Conservation (phyloP, 2,888 invertebrate species). For the Holacanthella duospinosa region DNA sequence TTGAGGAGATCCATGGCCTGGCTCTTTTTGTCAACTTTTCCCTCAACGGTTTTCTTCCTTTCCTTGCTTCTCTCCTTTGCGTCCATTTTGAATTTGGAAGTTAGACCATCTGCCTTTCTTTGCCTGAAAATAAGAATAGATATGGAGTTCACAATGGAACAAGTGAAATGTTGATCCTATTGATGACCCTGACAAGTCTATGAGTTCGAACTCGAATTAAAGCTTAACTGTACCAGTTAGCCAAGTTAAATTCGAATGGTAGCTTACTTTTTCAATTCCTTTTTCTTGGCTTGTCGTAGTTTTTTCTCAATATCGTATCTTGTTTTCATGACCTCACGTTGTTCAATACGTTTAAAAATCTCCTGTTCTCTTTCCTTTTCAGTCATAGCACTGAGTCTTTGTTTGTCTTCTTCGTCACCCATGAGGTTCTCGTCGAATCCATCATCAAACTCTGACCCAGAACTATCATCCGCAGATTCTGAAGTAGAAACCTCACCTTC, state of each 20-base stretch:
- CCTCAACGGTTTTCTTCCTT: conserved; percentile 80
- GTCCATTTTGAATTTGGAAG: conserved; percentile 45
- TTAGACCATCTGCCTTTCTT: conserved; percentile 5
- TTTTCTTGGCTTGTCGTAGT: conserved; percentile 67
- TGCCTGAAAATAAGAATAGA: conserved; percentile 3
- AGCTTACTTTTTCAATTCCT: conserved; percentile 46
- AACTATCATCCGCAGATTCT: conserved; percentile 39
- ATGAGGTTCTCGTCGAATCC: conserved; percentile 94
- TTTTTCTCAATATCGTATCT: conserved; percentile 94
- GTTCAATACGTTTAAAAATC: conserved; percentile 90
- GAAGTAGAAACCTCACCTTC: conserved; percentile 78
- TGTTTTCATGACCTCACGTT: conserved; percentile 84
- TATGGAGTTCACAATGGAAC: not conserved
- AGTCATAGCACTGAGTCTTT: conserved; percentile 78
- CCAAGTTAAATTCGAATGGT: not conserved
- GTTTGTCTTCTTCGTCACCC: conserved; percentile 92
- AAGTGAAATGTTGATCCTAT: too few relatives aligned
- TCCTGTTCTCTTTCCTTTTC: conserved; percentile 96
- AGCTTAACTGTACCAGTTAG: conserved; percentile 6
- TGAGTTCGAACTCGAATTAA: too few relatives aligned
- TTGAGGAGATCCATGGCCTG: conserved; percentile 87
- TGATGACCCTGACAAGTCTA: too few relatives aligned
- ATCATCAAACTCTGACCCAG: conserved; percentile 81
- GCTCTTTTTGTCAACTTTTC: conserved; percentile 68
- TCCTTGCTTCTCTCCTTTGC: conserved; percentile 69